Conservation (phyloP, 2,888 invertebrate species). For the Drosophila histrio region DNA sequence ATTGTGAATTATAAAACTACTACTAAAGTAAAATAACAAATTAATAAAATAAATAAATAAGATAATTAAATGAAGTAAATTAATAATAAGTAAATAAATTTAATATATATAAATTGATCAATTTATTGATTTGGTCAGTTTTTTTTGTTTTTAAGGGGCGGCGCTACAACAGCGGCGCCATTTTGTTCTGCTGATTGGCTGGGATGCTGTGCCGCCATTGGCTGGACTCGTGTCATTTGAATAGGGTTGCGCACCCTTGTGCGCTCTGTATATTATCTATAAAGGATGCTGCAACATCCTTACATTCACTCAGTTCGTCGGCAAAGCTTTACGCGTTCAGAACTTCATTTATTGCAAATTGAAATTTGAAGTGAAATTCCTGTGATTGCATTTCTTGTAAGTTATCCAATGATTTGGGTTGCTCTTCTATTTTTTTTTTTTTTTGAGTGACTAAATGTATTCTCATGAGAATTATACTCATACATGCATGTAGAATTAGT, state of each 20-base stretch:
- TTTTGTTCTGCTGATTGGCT: slow-evolving; percentile 60
- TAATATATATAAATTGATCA: background rate
- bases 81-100: background rate
- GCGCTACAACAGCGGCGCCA: slow-evolving; percentile 42
- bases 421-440: background rate
- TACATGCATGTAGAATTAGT: background rate
- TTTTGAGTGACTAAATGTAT: slow-evolving; percentile 7
- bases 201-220: slow-evolving; percentile 43
- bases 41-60: no score
- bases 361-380: slow-evolving; percentile 4
- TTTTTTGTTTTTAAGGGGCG: background rate
- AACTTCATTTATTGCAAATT: slow-evolving; percentile 7
- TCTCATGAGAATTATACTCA: background rate
- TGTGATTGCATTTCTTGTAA: slow-evolving; percentile 39
- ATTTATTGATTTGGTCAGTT: background rate
- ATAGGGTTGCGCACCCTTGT: slow-evolving; percentile 37
- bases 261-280: slow-evolving; percentile 42
- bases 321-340: slow-evolving; percentile 44
- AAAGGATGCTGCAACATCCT: slow-evolving; percentile 74
- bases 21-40: no score
- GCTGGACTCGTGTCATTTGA: background rate
- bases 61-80: no score
- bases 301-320: slow-evolving; percentile 57
- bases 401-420: slow-evolving; percentile 8
- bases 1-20: background rate